These are phyloP conservation scores for Mellivora capensis DNA, from an alignment of 2,113 vertebrate species.

Conservation along the genomic window DNA sequence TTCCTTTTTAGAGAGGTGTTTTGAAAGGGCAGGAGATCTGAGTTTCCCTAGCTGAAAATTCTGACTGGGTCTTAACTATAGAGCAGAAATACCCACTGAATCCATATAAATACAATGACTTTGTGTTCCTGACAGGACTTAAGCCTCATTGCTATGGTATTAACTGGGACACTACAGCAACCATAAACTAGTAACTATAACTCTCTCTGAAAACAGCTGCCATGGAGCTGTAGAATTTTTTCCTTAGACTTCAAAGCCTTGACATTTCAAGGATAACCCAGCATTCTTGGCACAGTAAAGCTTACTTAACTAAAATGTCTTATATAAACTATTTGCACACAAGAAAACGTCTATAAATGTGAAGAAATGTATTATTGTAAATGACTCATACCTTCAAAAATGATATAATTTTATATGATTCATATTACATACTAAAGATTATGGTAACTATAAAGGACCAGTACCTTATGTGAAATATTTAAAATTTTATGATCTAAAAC, in stretches of 20 bases:
- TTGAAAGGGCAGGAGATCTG: not conserved
- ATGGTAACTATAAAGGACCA: not conserved
- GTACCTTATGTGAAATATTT: not conserved
- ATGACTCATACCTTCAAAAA: not conserved
- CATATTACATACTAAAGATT: not conserved
- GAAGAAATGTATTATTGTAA: constrained; percentile 32
- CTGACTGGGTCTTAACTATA: not conserved
- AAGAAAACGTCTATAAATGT: constrained; percentile 4
- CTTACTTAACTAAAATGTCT: constrained; percentile 28
- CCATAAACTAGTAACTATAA: constrained; percentile 58
- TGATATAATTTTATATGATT: constrained; percentile 30
- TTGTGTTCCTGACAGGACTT: constrained; percentile 65
- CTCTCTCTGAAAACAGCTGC: constrained; percentile 63
- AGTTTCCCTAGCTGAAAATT: constrained; percentile 35
- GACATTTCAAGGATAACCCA: constrained; percentile 41
- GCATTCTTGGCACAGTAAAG: constrained; percentile 40
- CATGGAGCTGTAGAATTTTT: constrained; percentile 57
- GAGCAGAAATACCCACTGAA: constrained; percentile 1
- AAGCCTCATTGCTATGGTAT: constrained; percentile 69
- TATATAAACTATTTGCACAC: constrained; percentile 50
- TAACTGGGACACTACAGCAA: constrained; percentile 60
- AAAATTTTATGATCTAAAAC: constrained; percentile 7
- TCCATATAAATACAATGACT: not conserved
- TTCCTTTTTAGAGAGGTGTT: not conserved
- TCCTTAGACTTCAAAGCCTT: constrained; percentile 55